phyloP scores from a whole-genome alignment of 2,113 vertebrate genomes.

The Scolopax mira region DNA sequence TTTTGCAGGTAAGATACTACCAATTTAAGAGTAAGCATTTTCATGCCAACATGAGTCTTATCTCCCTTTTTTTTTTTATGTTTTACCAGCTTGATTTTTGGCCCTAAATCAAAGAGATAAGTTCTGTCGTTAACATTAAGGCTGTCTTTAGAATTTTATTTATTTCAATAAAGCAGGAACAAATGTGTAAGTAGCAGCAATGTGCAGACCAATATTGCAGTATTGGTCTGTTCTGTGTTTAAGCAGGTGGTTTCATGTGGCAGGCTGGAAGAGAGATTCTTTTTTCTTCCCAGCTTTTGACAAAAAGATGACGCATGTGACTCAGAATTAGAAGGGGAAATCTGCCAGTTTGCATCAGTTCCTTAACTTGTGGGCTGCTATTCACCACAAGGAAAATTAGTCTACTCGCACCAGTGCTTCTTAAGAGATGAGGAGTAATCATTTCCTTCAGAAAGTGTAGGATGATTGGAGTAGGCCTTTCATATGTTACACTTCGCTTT shows the following conservation, averaged over 20 bases:
- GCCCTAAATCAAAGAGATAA: not conserved
- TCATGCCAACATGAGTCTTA: not conserved
- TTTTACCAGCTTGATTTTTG: not conserved
- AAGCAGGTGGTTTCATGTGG: constrained; percentile 67
- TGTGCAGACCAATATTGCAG: not conserved
- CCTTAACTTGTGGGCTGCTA: constrained; percentile 64
- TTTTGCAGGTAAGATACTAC: not conserved
- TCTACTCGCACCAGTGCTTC: constrained; percentile 31
- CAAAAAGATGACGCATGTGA: constrained; percentile 68
- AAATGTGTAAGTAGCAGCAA: not conserved
- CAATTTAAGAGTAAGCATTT: not conserved
- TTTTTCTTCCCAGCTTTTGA: constrained; percentile 62
- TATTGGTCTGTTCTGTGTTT: constrained; percentile 46
- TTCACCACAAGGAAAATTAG: constrained; percentile 54
- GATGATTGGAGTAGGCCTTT: constrained; percentile 36
- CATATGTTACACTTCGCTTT: not conserved
- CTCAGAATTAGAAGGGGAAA: constrained; percentile 69
- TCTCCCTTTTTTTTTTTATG: rapidly evolving
- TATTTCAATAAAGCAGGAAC: constrained; percentile 14
- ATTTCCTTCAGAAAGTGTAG: constrained; percentile 32
- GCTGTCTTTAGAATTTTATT: not conserved
- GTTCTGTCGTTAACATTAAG: not conserved
- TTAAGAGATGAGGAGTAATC: constrained; percentile 32
- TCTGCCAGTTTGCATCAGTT: constrained; percentile 69
- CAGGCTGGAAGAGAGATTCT: constrained; percentile 48